These are phyloP conservation scores for Andrena camellia DNA, from an alignment of 2,888 invertebrate species.

Conservation along the genomic window DNA sequence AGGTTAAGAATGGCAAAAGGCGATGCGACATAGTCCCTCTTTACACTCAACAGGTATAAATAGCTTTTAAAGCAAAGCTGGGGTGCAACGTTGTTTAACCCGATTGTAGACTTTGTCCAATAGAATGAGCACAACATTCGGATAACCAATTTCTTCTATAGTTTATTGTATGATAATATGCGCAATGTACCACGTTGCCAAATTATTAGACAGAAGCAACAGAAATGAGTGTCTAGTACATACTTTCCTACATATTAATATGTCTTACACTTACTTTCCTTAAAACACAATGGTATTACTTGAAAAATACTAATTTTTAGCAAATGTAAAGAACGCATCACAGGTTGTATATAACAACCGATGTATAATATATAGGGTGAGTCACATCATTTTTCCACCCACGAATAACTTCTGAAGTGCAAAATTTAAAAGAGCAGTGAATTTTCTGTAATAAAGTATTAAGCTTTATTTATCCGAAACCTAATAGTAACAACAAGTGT, in stretches of 20 bases:
- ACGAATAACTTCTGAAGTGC: no score
- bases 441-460: no score
- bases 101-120: not conserved
- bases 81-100: slow-evolving; percentile 1
- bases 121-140: not conserved
- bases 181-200: not conserved
- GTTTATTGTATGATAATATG: not conserved
- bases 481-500: no score
- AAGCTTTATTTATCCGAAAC: no score
- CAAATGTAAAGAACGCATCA: not conserved
- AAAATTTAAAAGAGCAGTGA: no score
- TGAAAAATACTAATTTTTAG: not conserved
- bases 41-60: slow-evolving; percentile 34
- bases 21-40: slow-evolving; percentile 22
- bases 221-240: no score
- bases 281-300: not conserved
- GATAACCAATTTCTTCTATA: not conserved
- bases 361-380: no score
- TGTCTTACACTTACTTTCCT: not conserved
- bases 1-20: slow-evolving; percentile 37
- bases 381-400: no score
- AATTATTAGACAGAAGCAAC: not conserved
- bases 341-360: not conserved
- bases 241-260: not conserved
- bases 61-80: slow-evolving; percentile 20